Evolutionary conservation across 2,888 invertebrate species (phyloP).

Genomic region (Parnassius apollo): DNA sequence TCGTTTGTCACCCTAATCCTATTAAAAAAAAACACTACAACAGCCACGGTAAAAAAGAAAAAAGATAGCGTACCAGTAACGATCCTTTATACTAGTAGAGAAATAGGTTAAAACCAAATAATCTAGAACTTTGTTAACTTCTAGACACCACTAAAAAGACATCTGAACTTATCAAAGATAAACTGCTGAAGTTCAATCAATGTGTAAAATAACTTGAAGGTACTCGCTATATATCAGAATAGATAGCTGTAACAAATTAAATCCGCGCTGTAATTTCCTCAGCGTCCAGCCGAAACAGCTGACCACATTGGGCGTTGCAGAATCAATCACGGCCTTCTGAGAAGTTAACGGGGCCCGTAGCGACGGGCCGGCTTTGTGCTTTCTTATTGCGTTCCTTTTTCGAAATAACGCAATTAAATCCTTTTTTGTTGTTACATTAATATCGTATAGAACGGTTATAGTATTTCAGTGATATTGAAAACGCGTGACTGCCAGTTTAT

Average conservation of each 20-base stretch:
- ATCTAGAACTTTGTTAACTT: too few species aligned
- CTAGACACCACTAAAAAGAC: too few species aligned
- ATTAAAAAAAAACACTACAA: too few species aligned
- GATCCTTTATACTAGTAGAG: too few species aligned
- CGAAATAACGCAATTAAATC: slow-evolving; percentile 66
- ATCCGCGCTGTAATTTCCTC: slow-evolving; percentile 26
- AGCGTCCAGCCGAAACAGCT: slow-evolving; percentile 27
- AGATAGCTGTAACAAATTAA: slow-evolving; percentile 24
- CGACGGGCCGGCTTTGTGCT: slow-evolving; percentile 46
- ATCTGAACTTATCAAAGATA: too few species aligned
- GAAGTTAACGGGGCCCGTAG: slow-evolving; percentile 47
- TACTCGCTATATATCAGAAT: slow-evolving; percentile 15
- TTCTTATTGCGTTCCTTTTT: slow-evolving; percentile 59
- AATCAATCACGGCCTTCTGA: slow-evolving; percentile 66
- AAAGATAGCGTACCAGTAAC: too few species aligned
- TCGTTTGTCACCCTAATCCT: too few species aligned
- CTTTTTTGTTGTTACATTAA: slow-evolving; percentile 40
- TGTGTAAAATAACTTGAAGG: slow-evolving; percentile 1
- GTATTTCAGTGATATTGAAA: not conserved
- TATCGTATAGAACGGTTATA: slow-evolving; percentile 7
- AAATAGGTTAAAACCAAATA: too few species aligned
- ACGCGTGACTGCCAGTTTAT: too few species aligned
- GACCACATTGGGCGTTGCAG: slow-evolving; percentile 43
- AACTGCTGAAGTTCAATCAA: not conserved
- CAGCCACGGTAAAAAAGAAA: too few species aligned